Evolutionary conservation across 2,888 invertebrate species (phyloP), one percentile per base, ranked within the genome.

Genomic region (Brachyptera putata): DNA sequence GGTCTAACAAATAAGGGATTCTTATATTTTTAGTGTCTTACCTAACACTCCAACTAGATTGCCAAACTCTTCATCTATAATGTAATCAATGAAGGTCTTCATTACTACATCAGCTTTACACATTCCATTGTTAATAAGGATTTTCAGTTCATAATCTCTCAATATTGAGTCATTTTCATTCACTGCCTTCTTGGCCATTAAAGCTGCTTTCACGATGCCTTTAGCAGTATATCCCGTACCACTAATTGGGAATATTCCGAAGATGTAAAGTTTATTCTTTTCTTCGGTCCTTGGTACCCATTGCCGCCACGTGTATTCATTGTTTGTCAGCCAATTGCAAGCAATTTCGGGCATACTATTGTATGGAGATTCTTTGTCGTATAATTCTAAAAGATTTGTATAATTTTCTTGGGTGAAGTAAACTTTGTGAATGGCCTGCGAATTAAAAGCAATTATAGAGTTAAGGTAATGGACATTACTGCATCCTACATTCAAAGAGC

Each of bases 41-140:
- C 80, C 90, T 49, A 90, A 70, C 1, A 91, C 83, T 0, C 89
- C 91, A 61, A 86, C 79, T 62, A 89, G 74, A 53, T 80, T 80
- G 36, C 77, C 72, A 64, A 81, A 81, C 39, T 77, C 72, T 58
- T 78, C 75, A 57, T 76, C 74, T 7, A 80, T 76, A 58, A 86
- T 81, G 69, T 84, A 86, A 64, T 86, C 83, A 58, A 90, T 87
- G 71, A 89, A 89, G 0, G 82, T 78, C 65, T 84, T 86, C 84
- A 90, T 84, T 0, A 87, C 89, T 65, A 80, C 77, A 69, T 89
- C 89, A 0, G 88, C 76, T 60, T 81, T 79, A 70, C 90, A 91
- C 65, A 84, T 79, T 0, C 87, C 88, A 68, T 89, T 82, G 48
- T 78, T 77, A 0, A 77, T 75, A 9, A 80, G 66, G 61, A 89